Percentiles rank a stretch among this genome's conserved stretches.
These are phyloP conservation scores for Parapsyche elsis DNA, from an alignment of 1,140 invertebrate species.

Conservation along the genomic window DNA sequence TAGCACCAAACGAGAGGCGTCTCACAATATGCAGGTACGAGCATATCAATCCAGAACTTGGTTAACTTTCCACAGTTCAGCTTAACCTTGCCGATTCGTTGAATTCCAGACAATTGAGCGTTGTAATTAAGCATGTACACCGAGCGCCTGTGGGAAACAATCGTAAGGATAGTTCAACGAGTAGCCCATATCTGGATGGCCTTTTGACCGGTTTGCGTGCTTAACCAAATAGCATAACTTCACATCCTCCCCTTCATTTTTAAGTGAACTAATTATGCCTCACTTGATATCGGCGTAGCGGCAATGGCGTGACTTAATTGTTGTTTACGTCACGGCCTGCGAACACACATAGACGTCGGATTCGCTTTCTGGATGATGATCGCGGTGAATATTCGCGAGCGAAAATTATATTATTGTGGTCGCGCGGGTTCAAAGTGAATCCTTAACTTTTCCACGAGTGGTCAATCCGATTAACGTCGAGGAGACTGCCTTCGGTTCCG, in stretches of 20 bases:
- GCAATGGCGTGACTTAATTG: conserved; percentile 50
- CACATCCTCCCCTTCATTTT: conserved; percentile 20
- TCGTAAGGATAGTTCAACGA: not conserved
- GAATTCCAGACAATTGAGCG: too few species aligned
- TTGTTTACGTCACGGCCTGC: conserved; percentile 50
- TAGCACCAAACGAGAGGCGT: not conserved
- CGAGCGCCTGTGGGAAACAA: too few species aligned
- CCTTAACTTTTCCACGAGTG: not conserved
- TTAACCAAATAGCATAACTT: not conserved
- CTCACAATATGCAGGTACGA: too few species aligned
- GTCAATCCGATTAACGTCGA: conserved; percentile 27
- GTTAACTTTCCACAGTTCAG: too few species aligned
- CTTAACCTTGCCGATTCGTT: too few species aligned
- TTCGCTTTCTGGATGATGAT: not conserved
- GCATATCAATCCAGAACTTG: too few species aligned
- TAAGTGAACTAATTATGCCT: conserved; percentile 49
- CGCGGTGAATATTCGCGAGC: not conserved
- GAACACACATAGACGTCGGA: not conserved
- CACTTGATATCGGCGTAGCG: conserved; percentile 5
- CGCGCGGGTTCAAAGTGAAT: not conserved
- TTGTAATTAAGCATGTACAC: too few species aligned
- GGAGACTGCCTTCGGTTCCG: not conserved
- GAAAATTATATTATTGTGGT: not conserved
- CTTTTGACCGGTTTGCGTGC: not conserved
- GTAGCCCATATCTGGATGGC: not conserved